Evolutionary conservation across 2,113 vertebrate species (phyloP).

Genomic region (Bungarus multicinctus): DNA sequence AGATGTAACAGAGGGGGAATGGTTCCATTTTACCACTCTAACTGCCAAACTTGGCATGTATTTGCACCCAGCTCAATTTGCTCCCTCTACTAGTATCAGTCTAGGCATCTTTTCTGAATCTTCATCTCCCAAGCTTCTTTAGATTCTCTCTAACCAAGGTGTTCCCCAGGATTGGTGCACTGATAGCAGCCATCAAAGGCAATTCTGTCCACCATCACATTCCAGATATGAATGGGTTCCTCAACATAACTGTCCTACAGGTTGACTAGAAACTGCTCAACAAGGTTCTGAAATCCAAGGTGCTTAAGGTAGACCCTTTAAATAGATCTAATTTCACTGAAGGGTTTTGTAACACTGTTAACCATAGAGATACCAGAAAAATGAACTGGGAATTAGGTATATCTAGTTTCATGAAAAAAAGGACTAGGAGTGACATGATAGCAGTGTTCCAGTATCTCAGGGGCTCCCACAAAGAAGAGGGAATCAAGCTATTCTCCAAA

Average conservation of each 20-base stretch:
- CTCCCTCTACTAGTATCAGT: not conserved
- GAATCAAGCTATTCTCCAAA: too few species aligned
- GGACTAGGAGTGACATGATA: too few species aligned
- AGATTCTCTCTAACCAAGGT: not conserved
- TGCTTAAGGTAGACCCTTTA: not conserved
- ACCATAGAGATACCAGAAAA: not conserved
- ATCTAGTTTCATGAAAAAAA: too few species aligned
- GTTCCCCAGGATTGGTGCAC: not conserved
- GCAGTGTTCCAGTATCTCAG: too few species aligned
- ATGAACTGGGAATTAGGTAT: not conserved
- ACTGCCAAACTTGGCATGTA: not conserved
- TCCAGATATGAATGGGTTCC: not conserved
- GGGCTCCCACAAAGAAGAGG: too few species aligned
- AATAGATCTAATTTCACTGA: not conserved
- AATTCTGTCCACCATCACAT: not conserved
- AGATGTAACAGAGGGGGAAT: not conserved
- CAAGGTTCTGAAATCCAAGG: not conserved
- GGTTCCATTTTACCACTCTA: not conserved
- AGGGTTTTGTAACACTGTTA: not conserved
- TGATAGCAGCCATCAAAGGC: not conserved
- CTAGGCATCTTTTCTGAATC: not conserved
- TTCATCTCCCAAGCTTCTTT: not conserved
- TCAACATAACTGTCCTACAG: not conserved
- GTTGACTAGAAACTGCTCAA: not conserved
- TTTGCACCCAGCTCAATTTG: not conserved